phyloP scores from a whole-genome alignment of 2,888 invertebrate genomes.

The Thera britannica region DNA sequence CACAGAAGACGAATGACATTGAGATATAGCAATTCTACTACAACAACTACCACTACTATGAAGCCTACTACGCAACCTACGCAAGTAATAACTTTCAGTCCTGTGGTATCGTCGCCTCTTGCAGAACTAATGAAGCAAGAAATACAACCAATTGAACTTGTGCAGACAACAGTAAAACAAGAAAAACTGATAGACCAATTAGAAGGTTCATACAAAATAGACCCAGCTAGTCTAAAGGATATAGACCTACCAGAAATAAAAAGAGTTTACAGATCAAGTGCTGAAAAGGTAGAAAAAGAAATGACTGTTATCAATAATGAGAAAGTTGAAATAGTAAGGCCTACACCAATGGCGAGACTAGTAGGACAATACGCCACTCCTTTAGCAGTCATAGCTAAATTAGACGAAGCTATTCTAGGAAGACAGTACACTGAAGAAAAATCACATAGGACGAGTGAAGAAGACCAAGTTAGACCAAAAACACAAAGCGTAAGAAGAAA shows the following conservation, averaged over 20 bases:
- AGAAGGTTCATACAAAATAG: conserved; percentile 55
- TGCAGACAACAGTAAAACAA: conserved; percentile 51
- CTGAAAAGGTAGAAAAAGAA: conserved; percentile 64
- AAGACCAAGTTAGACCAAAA: conserved; percentile 10
- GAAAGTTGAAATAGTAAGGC: conserved; percentile 72
- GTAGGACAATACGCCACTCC: conserved; percentile 67
- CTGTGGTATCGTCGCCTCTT: conserved; percentile 42
- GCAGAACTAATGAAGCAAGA: conserved; percentile 67
- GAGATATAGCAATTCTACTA: conserved; percentile 53
- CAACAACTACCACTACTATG: conserved; percentile 42
- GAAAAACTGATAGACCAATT: conserved; percentile 67
- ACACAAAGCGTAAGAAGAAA: conserved; percentile 51
- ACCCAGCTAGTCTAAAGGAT: conserved; percentile 35
- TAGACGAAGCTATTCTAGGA: conserved; percentile 75
- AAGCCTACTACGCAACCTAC: conserved; percentile 30
- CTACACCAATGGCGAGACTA: conserved; percentile 61
- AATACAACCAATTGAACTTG: conserved; percentile 58
- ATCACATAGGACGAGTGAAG: conserved; percentile 4
- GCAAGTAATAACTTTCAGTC: conserved; percentile 18
- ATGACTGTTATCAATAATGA: conserved; percentile 70
- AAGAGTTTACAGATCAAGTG: conserved; percentile 75
- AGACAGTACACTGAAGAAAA: conserved; percentile 19
- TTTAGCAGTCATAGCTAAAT: conserved; percentile 63
- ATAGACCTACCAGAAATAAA: conserved; percentile 55
- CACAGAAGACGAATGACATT: conserved; percentile 70